A percentile compares a stretch with the other conserved stretches of the same genome.
Evolutionary conservation across 2,888 invertebrate genomes (phyloP).

Genomic region (Fabriciana adippe): DNA sequence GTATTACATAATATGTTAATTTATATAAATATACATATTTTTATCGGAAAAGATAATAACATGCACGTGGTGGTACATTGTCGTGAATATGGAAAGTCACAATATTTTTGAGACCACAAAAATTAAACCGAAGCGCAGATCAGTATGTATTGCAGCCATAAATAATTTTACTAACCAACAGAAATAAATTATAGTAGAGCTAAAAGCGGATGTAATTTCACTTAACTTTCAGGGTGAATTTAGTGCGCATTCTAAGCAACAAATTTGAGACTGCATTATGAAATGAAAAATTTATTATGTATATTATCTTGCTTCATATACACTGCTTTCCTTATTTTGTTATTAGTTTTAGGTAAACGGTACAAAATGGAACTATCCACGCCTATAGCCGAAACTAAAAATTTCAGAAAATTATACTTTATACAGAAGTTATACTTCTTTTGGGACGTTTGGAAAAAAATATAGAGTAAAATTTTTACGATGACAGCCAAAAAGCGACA

Average conservation of each 20-base stretch:
- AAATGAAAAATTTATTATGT: no score
- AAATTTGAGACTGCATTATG: neutral
- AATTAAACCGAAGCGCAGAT: slow-evolving; percentile 31
- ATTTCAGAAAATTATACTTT: no score
- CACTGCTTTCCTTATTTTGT: no score
- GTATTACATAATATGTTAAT: no score
- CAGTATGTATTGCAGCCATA: slow-evolving; percentile 25
- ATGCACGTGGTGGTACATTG: neutral
- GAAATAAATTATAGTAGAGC: slow-evolving; percentile 34
- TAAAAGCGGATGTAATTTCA: slow-evolving; percentile 21
- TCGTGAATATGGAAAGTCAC: slow-evolving; percentile 22
- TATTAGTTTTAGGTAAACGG: no score
- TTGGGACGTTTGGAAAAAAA: no score
- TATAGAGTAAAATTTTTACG: no score
- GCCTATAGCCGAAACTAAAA: no score
- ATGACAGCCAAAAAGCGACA: no score
- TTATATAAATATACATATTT: neutral
- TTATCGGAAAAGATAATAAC: slow-evolving; percentile 3
- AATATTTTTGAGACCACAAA: slow-evolving; percentile 33
- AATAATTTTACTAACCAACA: slow-evolving; percentile 33
- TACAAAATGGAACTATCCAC: no score
- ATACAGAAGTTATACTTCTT: no score
- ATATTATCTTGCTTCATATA: no score
- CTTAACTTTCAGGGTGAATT: slow-evolving; percentile 12
- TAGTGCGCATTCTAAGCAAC: neutral